These are phyloP conservation scores for Philhelius pedissequus DNA, from an alignment of 2,888 invertebrate genomes.

Conservation along the genomic window DNA sequence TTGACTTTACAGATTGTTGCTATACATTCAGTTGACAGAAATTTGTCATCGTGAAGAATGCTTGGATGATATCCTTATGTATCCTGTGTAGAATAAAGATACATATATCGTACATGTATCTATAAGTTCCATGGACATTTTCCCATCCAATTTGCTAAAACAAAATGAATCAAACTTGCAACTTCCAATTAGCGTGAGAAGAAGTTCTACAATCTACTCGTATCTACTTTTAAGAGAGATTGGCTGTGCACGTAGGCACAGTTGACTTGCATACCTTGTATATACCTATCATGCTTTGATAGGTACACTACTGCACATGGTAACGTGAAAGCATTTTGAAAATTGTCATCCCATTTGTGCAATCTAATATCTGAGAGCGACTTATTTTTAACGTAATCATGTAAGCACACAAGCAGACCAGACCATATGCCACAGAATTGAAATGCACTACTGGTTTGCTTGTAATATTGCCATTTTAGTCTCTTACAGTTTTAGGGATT, in stretches of 20 bases:
- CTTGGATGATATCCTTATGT: not conserved
- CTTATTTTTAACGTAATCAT: not conserved
- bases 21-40: constrained; percentile 12
- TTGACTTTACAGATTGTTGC: constrained; percentile 21
- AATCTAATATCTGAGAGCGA: not conserved
- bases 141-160: constrained; percentile 13
- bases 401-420: not conserved
- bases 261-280: not conserved
- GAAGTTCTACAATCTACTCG: not conserved
- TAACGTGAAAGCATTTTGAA: not conserved
- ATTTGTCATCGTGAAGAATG: not conserved
- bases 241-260: not conserved
- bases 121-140: not conserved
- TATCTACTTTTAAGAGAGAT: not conserved
- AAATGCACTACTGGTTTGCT: too few relatives aligned
- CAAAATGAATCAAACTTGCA: constrained; percentile 33
- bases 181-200: constrained; percentile 26
- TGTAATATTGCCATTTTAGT: too few relatives aligned
- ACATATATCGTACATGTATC: not conserved
- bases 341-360: not conserved
- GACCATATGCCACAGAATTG: too few relatives aligned
- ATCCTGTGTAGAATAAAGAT: too few relatives aligned
- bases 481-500: too few relatives aligned
- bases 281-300: not conserved
- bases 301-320: not conserved